Conservation (phyloP, 2,113 vertebrate species). For the Lepus americanus region DNA sequence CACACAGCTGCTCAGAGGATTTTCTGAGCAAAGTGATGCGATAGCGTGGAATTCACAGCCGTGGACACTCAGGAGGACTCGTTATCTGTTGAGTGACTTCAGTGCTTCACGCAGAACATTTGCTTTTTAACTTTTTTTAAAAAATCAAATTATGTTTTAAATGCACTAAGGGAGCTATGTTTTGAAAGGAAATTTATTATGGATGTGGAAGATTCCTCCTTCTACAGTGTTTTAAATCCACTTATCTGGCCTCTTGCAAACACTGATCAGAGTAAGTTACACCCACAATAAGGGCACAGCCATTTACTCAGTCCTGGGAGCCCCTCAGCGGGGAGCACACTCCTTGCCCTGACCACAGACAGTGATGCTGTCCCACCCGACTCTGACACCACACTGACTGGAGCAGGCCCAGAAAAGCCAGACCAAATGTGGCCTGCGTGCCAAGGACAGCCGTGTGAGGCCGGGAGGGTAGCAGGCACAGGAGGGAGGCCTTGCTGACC, state of each 20-base stretch:
- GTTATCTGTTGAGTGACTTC: conserved; percentile 47
- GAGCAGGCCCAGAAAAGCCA: neutral
- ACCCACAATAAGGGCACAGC: neutral
- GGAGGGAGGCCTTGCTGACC: neutral
- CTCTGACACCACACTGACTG: neutral
- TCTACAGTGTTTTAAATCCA: conserved; percentile 23
- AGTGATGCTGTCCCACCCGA: neutral
- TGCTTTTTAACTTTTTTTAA: conserved; percentile 15
- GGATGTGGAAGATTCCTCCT: neutral
- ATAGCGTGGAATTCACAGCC: neutral
- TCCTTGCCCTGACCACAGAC: neutral
- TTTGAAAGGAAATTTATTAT: conserved; percentile 33
- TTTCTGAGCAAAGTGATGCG: conserved; percentile 5
- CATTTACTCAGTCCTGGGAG: neutral
- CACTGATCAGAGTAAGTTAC: conserved; percentile 36
- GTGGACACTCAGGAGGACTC: neutral
- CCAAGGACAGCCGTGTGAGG: neutral
- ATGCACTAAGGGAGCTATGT: neutral
- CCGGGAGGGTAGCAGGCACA: conserved; percentile 9
- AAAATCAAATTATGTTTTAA: conserved; percentile 40
- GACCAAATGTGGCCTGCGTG: neutral
- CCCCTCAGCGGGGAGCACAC: no score
- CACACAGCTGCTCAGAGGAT: neutral
- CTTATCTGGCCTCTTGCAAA: conserved; percentile 40
- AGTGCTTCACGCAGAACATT: conserved; percentile 43